These are phyloP conservation scores for Crossaster papposus DNA, from an alignment of 53 echinoderm and acorn worm species.

Conservation along the genomic window DNA sequence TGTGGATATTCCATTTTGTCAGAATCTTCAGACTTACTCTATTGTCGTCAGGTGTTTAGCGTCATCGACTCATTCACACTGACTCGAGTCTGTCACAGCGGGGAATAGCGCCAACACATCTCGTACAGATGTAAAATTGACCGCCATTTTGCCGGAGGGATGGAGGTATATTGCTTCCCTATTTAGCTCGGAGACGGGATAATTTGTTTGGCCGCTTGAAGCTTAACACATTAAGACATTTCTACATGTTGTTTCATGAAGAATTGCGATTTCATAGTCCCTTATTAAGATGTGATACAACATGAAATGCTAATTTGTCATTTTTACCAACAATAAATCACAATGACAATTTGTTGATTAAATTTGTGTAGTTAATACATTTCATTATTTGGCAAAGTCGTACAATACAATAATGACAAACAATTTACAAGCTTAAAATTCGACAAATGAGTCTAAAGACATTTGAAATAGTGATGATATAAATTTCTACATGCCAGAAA, in stretches of 20 bases:
- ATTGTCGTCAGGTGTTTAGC: constrained; percentile 31
- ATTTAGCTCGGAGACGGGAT: background rate
- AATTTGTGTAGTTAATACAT: background rate
- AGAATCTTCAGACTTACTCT: background rate
- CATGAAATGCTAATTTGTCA: background rate
- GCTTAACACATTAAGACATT: background rate
- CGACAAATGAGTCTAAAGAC: background rate
- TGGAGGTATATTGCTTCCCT: background rate
- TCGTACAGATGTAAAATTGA: constrained; percentile 36
- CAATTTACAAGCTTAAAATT: background rate
- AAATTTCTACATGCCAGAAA: background rate
- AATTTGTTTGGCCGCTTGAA: constrained; percentile 3
- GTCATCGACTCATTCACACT: background rate
- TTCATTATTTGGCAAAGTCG: background rate
- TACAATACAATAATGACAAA: background rate
- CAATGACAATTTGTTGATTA: background rate
- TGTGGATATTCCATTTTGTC: too few relatives aligned
- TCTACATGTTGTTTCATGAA: background rate
- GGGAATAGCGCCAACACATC: constrained; percentile 33
- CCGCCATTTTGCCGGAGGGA: constrained; percentile 28
- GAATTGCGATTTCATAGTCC: background rate
- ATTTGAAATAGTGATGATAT: background rate
- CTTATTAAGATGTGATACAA: background rate
- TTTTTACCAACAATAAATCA: background rate
- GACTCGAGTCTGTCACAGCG: constrained; percentile 18